phyloP scores from a whole-genome alignment of 2,888 invertebrate species.

The Furcula furcula region DNA sequence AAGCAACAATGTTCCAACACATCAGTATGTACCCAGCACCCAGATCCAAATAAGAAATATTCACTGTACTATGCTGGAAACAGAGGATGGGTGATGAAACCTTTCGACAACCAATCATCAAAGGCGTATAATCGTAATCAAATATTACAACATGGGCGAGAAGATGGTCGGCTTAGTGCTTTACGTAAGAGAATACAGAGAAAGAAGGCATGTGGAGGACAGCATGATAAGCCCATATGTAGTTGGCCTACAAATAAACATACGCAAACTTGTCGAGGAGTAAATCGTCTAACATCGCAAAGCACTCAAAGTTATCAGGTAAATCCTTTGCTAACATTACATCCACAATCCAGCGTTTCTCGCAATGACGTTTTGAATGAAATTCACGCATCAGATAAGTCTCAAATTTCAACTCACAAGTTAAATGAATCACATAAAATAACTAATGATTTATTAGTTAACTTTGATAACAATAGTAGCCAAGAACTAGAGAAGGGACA shows the following conservation, averaged over 20 bases:
- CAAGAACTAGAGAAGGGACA: no score
- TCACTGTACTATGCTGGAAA: constrained; percentile 30
- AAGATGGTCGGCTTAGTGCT: constrained; percentile 2
- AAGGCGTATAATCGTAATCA: constrained; percentile 3
- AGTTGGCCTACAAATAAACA: not conserved
- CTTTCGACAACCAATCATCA: constrained; percentile 12
- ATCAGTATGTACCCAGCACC: constrained; percentile 13
- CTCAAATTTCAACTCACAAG: not conserved
- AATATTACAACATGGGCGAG: constrained; percentile 13
- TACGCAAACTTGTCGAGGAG: not conserved
- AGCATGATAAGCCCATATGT: not conserved
- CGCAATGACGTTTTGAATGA: not conserved
- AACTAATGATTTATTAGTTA: no score
- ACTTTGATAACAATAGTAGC: no score
- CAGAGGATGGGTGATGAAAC: constrained; percentile 51
- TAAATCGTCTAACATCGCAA: not conserved
- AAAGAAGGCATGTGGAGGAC: not conserved
- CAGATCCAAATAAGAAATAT: constrained; percentile 37
- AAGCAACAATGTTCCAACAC: constrained; percentile 4
- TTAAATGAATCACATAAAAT: not conserved
- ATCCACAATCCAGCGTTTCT: not conserved
- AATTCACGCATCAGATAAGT: not conserved
- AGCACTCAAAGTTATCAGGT: not conserved
- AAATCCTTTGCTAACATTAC: not conserved
- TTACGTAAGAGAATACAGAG: not conserved